Evolutionary conservation across 2,113 vertebrate species (phyloP), one percentile per base, ranked within the genome.

Genomic region (Leiothrix lutea): DNA sequence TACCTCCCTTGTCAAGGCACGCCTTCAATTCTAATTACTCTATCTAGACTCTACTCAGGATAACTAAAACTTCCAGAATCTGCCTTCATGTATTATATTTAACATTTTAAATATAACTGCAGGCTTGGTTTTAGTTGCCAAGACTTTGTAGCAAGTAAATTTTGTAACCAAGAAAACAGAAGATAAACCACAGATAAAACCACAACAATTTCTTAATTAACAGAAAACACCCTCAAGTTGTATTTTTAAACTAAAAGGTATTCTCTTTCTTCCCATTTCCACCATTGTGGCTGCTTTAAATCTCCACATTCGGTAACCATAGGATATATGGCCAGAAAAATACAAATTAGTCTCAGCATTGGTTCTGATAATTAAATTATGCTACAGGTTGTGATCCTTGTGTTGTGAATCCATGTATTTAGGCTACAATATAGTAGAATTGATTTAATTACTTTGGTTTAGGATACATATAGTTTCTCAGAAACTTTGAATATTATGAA

Each of bases 201-300:
- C 91, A 90, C 74, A 94, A 36, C 54, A 90, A 81, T 90, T 91
- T 94, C 62, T 85, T 91, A 91, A 95, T 95, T 95, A 97, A 94
- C 53, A 86, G 78, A 71, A 92, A 70, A 51, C 22, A 82, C 42
- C 77, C 78, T 92, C 61, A 65, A 81, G 62, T 40, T 81, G 50
- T 91, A 21, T 80, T 92, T 86, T 82, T 53, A 87, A 80, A 69
- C 22, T 13, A 19, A 80, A 91, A 79, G 7, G 1, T 31, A 2
- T 61, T 87, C 16, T 82, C n/a, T 66, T 86, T 79, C 48, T 90
- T 91, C 24, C 74, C 4, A 14, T 87, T 81, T 95, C 70, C 54
- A 54, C 29, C 31, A 25, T 2, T 77, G 77, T 86, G 71, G 45
- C 45, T 84, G 31, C 69, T 94, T 84, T 75, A 91, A 92, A 72